These are phyloP conservation scores for Eupithecia exiguata DNA, from an alignment of 2,888 invertebrate species.

Conservation along the genomic window DNA sequence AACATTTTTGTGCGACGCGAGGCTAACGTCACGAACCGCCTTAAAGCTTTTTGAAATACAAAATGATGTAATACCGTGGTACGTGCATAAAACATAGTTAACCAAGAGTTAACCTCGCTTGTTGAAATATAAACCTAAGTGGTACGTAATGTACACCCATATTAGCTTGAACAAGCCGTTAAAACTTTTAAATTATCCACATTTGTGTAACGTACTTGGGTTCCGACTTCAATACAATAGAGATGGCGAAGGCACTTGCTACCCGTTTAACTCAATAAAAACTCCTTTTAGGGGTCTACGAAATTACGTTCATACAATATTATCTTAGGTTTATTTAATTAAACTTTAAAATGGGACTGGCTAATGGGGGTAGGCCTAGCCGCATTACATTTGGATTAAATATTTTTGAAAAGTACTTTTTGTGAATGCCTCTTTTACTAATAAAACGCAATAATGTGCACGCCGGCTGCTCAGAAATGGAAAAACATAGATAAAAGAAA, in stretches of 20 bases:
- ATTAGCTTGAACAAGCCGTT: constrained; percentile 21
- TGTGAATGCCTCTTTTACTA: neutral
- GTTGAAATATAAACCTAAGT: constrained; percentile 7
- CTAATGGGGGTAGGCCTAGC: constrained; percentile 46
- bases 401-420: neutral
- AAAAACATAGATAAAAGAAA: neutral
- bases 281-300: constrained; percentile 52
- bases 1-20: neutral
- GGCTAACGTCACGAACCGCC: neutral
- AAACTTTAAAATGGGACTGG: constrained; percentile 61
- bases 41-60: constrained; percentile 14
- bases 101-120: neutral
- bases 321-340: constrained; percentile 72
- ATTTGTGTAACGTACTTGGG: constrained; percentile 30
- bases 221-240: constrained; percentile 39
- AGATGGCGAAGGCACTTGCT: constrained; percentile 31
- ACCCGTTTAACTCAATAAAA: constrained; percentile 51
- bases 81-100: neutral
- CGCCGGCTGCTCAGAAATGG: neutral
- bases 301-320: constrained; percentile 62
- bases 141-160: neutral
- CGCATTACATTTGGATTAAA: neutral
- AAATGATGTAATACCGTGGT: constrained; percentile 2
- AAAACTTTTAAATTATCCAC: constrained; percentile 31
- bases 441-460: neutral